Percentiles rank a stretch among this genome's conserved stretches.
Conservation (phyloP, 2,888 invertebrate species). For the Drosophila buzzatii region DNA sequence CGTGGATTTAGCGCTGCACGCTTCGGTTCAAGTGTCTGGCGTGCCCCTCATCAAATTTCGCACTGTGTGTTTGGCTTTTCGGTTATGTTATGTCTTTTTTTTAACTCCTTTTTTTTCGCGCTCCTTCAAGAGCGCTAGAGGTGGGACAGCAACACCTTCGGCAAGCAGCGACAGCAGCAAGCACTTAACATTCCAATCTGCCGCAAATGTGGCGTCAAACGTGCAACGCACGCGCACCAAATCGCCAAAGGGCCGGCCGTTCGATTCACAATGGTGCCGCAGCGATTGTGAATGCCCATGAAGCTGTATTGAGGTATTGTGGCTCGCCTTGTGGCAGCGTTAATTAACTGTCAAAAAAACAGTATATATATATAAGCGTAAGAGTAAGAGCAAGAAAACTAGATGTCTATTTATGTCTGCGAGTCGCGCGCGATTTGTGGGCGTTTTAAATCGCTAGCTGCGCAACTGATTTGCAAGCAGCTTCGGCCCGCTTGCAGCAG, state of each 20-base stretch:
- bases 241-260: slow-evolving; percentile 40
- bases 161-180: slow-evolving; percentile 25
- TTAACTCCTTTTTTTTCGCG: slow-evolving; percentile 3
- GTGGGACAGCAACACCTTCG: slow-evolving; percentile 40
- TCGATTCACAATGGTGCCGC: slow-evolving; percentile 15
- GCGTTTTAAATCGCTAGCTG: slow-evolving; percentile 40
- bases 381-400: not conserved
- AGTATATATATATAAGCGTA: no score
- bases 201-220: slow-evolving; percentile 60
- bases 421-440: slow-evolving; percentile 19
- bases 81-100: slow-evolving; percentile 34
- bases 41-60: slow-evolving; percentile 57
- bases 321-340: slow-evolving; percentile 20
- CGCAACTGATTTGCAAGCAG: slow-evolving; percentile 40
- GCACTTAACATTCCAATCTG: slow-evolving; percentile 63
- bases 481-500: slow-evolving; percentile 16
- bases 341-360: slow-evolving; percentile 12
- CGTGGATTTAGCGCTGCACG: slow-evolving; percentile 56
- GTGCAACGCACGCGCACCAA: slow-evolving; percentile 71
- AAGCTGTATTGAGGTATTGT: not conserved
- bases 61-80: slow-evolving; percentile 33
- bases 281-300: slow-evolving; percentile 10
- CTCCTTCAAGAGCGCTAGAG: not conserved
- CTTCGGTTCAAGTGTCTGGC: slow-evolving; percentile 57
- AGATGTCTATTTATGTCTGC: not conserved